phyloP scores from a whole-genome alignment of 2,113 vertebrate genomes.

The Polyodon spathula region DNA sequence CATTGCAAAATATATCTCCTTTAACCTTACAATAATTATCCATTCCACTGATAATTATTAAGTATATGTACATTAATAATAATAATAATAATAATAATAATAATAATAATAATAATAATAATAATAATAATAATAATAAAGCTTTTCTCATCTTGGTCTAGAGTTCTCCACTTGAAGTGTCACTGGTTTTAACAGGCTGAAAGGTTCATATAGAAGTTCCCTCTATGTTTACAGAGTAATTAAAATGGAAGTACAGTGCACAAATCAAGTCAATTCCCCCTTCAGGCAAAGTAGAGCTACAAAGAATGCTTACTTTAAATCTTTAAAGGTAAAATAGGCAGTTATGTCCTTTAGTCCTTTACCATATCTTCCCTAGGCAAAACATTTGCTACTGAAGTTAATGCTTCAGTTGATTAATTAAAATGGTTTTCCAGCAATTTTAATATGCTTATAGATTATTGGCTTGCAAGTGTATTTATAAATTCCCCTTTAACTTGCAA shows the following conservation, averaged over 20 bases:
- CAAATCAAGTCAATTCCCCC: conserved; percentile 34
- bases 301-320: conserved; percentile 42
- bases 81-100: no score
- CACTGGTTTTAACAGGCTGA: conserved; percentile 33
- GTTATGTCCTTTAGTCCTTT: conserved; percentile 28
- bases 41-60: no score
- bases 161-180: conserved; percentile 27
- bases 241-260: conserved; percentile 36
- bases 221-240: conserved; percentile 27
- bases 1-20: no score
- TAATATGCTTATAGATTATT: no score
- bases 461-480: no score
- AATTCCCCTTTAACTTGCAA: no score
- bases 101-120: conserved; percentile 37
- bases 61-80: no score
- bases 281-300: conserved; percentile 35
- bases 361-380: conserved; percentile 20
- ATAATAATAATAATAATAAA: conserved; percentile 14
- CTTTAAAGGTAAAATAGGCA: conserved; percentile 35
- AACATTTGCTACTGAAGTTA: conserved; percentile 13
- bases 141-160: conserved; percentile 20
- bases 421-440: not conserved
- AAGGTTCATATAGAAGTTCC: conserved; percentile 31
- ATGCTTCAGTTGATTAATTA: conserved; percentile 3
- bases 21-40: no score